These are phyloP conservation scores for Bradypus variegatus DNA, from an alignment of 2,797 vertebrate genomes.

Conservation along the genomic window DNA sequence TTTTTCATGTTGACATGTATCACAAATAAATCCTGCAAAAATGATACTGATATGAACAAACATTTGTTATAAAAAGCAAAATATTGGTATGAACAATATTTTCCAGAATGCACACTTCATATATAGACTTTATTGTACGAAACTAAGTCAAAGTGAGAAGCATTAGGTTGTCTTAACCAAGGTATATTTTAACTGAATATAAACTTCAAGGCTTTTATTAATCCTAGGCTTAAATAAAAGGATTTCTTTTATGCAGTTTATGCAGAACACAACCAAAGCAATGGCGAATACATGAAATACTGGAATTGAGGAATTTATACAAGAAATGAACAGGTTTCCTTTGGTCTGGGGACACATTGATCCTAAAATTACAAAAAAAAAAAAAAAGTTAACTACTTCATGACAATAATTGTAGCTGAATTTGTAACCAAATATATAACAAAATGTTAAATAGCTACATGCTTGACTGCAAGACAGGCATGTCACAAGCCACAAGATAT, in stretches of 20 bases:
- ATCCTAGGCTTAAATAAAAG: slow-evolving; percentile 33
- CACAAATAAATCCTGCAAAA: slow-evolving; percentile 62
- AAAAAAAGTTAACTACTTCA: slow-evolving; percentile 34
- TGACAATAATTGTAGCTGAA: background rate
- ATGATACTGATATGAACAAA: slow-evolving; percentile 55
- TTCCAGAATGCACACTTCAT: slow-evolving; percentile 61
- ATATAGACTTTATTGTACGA: slow-evolving; percentile 56
- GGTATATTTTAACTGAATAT: slow-evolving; percentile 23
- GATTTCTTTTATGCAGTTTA: slow-evolving; percentile 10
- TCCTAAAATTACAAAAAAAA: slow-evolving; percentile 26
- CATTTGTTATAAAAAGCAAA: slow-evolving; percentile 65
- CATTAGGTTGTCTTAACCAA: slow-evolving; percentile 41
- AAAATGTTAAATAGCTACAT: background rate
- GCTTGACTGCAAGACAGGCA: background rate
- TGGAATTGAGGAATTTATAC: background rate
- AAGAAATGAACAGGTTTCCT: slow-evolving; percentile 32
- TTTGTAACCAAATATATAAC: background rate
- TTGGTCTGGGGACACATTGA: slow-evolving; percentile 51
- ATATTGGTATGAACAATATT: slow-evolving; percentile 55
- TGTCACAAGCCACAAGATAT: background rate
- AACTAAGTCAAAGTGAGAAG: slow-evolving; percentile 61
- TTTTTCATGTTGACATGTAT: slow-evolving; percentile 53
- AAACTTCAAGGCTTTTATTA: slow-evolving; percentile 52
- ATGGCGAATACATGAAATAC: background rate
- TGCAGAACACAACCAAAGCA: slow-evolving; percentile 22